A percentile compares a stretch with the other conserved stretches of the same genome.
Evolutionary conservation across 1,140 invertebrate species (phyloP).

Genomic region (Drosophila kikkawai): DNA sequence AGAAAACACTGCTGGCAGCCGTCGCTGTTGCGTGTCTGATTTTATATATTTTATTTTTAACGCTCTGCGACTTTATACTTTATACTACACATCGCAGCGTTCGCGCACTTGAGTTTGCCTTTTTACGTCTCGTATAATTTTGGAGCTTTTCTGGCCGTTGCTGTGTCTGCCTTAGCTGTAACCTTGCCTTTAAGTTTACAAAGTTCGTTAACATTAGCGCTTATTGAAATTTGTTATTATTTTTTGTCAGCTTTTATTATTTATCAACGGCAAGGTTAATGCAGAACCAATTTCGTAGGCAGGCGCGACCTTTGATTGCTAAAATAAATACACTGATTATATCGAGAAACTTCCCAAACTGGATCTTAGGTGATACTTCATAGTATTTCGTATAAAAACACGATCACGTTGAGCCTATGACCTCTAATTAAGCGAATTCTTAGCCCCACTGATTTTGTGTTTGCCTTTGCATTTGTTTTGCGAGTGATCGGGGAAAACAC

Average conservation of each 20-base stretch:
- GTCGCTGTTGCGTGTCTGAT: constrained; percentile 42
- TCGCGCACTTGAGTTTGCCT: constrained; percentile 28
- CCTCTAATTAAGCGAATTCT: constrained; percentile 47
- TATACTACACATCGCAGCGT: constrained; percentile 32
- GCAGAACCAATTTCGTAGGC: constrained; percentile 30
- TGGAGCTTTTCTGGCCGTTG: constrained; percentile 34
- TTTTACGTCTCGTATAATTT: constrained; percentile 49
- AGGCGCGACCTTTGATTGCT: constrained; percentile 19
- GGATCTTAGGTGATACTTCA: constrained; percentile 22
- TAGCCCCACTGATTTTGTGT: constrained; percentile 27
- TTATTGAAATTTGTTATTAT: constrained; percentile 50
- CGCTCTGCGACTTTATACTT: constrained; percentile 47
- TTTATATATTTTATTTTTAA: constrained; percentile 46
- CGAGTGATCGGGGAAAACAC: constrained; percentile 21
- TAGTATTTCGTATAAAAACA: constrained; percentile 16
- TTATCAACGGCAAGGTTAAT: constrained; percentile 45
- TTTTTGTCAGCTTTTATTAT: constrained; percentile 19
- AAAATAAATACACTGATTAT: constrained; percentile 14
- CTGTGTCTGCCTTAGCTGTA: constrained; percentile 30
- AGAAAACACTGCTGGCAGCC: constrained; percentile 44
- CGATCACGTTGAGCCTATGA: constrained; percentile 38
- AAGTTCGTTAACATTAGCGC: constrained; percentile 65
- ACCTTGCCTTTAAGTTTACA: constrained; percentile 59
- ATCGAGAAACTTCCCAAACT: constrained; percentile 34
- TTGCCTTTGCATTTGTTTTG: constrained; percentile 39